Evolutionary conservation across 2,888 invertebrate species (phyloP), one percentile per base, ranked within the genome.

Genomic region (Apamea monoglypha): DNA sequence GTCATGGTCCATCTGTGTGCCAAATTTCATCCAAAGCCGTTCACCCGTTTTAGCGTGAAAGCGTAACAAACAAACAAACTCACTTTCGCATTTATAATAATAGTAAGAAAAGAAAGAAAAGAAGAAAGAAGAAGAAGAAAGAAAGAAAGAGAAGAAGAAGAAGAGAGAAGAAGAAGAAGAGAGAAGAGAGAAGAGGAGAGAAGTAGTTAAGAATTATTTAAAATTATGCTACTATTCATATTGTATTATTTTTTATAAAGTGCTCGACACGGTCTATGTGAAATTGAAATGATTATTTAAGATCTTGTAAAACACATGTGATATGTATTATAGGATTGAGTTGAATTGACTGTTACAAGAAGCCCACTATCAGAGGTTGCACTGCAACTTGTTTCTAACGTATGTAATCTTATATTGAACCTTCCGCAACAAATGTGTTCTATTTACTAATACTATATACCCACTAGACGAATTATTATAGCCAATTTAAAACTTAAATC

Each of bases 381-480:
- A 68, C 18, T 18, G 29, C 2, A 50, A 40, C 7, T 50, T 50
- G 14, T 61, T 59, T 40, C 25, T n/a, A 80, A 12, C 25, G 2
- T 2, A 12, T 16, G 29, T 36, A 21, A 59, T 50, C 16, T 56
- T 64, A 7, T 29, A 25, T 53, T 16, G 40, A 76, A 66, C 66
- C 83, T 80, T 76, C 66, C 56, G 21, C 59, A 83, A 67, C 32
- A 50, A 25, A 25, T 10, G 7, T 36, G 14, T 18, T 36, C 8
- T 2, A 40, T 67, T 21, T 32, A 67, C n/a, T 50, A 21, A 14
- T 66, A 14, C 1, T 56, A 56, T 56, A 53, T 21, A 50, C 14
- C 18, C 18, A n/a, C 10, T 64, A 64, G 10, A 53, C 16, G 32
- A 50, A 53, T 44, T 16, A 32, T 29, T 21, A 44, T 8, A 70